A percentile compares a stretch with the other conserved stretches of the same genome.
Conservation (phyloP, 2,888 invertebrate species). For the Agrotis ipsilon region DNA sequence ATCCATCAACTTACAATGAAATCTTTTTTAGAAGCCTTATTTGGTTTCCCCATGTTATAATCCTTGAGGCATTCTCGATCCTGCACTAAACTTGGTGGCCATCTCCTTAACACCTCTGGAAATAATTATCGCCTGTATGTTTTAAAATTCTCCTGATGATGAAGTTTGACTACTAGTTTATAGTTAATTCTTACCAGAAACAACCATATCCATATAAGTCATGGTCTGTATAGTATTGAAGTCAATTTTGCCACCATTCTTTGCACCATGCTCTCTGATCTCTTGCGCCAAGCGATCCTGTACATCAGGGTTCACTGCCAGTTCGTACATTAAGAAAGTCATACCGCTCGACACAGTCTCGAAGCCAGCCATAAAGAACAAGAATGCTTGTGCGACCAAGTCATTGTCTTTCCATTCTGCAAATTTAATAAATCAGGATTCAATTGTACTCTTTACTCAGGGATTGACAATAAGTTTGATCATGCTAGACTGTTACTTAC, state of each 20-base stretch:
- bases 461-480: background rate
- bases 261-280: slow-evolving; percentile 71
- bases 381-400: slow-evolving; percentile 74
- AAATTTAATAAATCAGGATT: background rate
- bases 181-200: slow-evolving; percentile 73
- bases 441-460: no score
- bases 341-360: slow-evolving; percentile 76
- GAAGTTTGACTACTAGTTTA: no score
- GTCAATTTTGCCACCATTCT: slow-evolving; percentile 82
- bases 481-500: slow-evolving; percentile 34
- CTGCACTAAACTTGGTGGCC: slow-evolving; percentile 81
- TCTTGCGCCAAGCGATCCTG: slow-evolving; percentile 76
- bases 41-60: slow-evolving; percentile 83
- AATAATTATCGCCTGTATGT: background rate
- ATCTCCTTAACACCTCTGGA: slow-evolving; percentile 77
- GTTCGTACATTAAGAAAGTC: slow-evolving; percentile 75
- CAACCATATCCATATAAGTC: slow-evolving; percentile 87
- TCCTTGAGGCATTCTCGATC: slow-evolving; percentile 89
- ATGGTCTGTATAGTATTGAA: slow-evolving; percentile 78
- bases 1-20: slow-evolving; percentile 72
- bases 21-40: slow-evolving; percentile 71
- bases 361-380: slow-evolving; percentile 80
- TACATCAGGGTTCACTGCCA: slow-evolving; percentile 76
- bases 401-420: slow-evolving; percentile 74
- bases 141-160: background rate